Base-by-base conservation (phyloP, 92 coral and sea anemone species). In the Bergia sp. region DNA sequence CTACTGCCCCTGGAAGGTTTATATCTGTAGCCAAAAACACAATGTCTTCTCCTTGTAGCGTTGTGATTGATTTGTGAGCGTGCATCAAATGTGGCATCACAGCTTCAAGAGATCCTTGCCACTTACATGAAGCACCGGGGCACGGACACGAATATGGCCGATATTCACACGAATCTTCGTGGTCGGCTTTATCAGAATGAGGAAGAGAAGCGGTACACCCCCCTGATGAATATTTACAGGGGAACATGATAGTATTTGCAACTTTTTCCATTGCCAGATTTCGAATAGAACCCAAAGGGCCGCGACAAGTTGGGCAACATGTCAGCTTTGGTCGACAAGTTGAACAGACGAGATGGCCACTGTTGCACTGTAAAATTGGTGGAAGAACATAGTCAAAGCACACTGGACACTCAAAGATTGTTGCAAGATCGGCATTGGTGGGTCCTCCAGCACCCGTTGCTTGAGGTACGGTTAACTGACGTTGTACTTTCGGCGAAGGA, bases 11-110 rank as follows among this genome's bases (percentile, higher is more conserved):
- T 4, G 99, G 99, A 12, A 97, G 94, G 81, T 96, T 97, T 29
- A 97, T 97, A 85, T 97, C 99, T 23, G 99, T 97, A 44, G 99
- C 99, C 58, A 97, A 88, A 85, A 97, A 97, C 64, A 97, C 99
- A 43, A 97, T 97, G 91, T 97, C 99, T 90, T 97, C 99, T 53
- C 99, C 99, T 92, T 97, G 99, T 44, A 97, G 90, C 10, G 99
- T 97, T 87, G 99, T 97, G 85, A 97, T 97, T n/a, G 99, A 97
- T 80, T 97, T 97, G 81, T 97, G 99, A 21, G 99, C 94, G 85
- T 97, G 99, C 99, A 97, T 97, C 9, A 97, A 88, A 91, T 97
- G 99, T 44, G 99, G 99, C 99, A 97, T 97, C 39, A 97, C 99
- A 2, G 99, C 98, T 71, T 97, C 99, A 64, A 97, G 79, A 0